Evolutionary conservation across 2,113 vertebrate species (phyloP), one percentile per base, ranked within the genome.

Genomic region (Periophthalmus modestus): DNA sequence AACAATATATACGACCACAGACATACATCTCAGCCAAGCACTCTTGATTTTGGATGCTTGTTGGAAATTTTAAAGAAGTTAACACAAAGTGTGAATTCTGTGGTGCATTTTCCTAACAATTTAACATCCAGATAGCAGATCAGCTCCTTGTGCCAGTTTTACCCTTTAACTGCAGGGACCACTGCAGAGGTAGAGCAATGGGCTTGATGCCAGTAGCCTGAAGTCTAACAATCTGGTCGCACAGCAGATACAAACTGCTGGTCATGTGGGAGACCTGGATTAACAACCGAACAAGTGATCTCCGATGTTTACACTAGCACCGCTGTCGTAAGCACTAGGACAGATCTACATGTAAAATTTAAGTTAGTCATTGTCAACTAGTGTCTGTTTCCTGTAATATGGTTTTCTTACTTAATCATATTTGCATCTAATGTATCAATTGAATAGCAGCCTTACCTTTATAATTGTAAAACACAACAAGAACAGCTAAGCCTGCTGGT

Each of bases 111-210:
- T 18, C 15, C 16, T 16, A 1, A 66, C 28, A 70, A 57, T 66
- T 82, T 21, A 14, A 50, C 69, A 48, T 68, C 19, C 16, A 48
- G 36, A 36, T 39, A 23, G 2, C 65, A 19, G 68, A 43, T 59
- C 1, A 74, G 47, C 61, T 43, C 67, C 66, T 69, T 65, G 21
- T n/a, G 74, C 65, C 16, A 57, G 69, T 70, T 83, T 78, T 33
- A 72, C 58, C 50, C 68, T 75, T 78, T 77, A 94, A 95, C 95
- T 89, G 92, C 91, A 93, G 94, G 77, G 36, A 54, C 57, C 69
- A 71, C 59, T 57, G 82, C 69, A 15, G 75, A 77, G 67, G 72
- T 69, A 19, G 81, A 65, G 62, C 16, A 21, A n/a, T 75, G 69
- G 87, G 88, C 86, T 62, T 36, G 18, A 5, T 81, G 88, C 88